phyloP scores from a whole-genome alignment of 2,113 vertebrate genomes.

The Murina feae region DNA sequence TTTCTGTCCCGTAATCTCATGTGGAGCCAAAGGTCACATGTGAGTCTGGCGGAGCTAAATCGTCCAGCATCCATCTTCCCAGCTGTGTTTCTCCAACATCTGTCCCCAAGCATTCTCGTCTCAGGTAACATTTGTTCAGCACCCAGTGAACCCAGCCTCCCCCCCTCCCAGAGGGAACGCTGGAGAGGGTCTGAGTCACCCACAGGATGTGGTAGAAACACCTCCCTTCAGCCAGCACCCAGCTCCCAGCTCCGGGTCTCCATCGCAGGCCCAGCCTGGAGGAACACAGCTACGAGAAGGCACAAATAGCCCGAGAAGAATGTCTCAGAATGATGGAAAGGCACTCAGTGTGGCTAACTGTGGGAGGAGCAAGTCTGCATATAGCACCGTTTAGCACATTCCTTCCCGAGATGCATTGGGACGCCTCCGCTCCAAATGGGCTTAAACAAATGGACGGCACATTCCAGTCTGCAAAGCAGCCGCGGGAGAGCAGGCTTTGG shows the following conservation, averaged over 20 bases:
- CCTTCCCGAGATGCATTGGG: not conserved
- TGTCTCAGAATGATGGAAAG: constrained; percentile 16
- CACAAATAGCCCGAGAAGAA: constrained; percentile 14
- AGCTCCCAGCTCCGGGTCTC: not conserved
- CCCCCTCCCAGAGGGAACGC: not conserved
- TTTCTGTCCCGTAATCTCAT: not conserved
- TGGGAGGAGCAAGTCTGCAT: constrained; percentile 7
- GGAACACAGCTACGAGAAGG: not conserved
- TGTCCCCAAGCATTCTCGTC: not conserved
- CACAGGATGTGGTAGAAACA: not conserved
- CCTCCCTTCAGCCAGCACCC: not conserved
- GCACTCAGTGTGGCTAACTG: not conserved
- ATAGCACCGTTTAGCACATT: not conserved
- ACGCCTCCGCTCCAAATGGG: not conserved
- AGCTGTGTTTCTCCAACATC: not conserved
- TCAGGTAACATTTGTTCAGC: not conserved
- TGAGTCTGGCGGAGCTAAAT: not conserved
- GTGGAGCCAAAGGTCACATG: not conserved
- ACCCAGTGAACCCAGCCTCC: not conserved
- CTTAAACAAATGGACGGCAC: constrained; percentile 34
- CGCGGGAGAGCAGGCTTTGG: not conserved
- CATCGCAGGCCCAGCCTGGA: not conserved
- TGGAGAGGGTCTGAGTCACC: not conserved
- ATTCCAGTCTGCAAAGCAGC: constrained; percentile 20
- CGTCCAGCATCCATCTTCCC: not conserved